These are phyloP conservation scores for Frieseomelitta varia DNA, from an alignment of 1,140 invertebrate species.

Conservation along the genomic window DNA sequence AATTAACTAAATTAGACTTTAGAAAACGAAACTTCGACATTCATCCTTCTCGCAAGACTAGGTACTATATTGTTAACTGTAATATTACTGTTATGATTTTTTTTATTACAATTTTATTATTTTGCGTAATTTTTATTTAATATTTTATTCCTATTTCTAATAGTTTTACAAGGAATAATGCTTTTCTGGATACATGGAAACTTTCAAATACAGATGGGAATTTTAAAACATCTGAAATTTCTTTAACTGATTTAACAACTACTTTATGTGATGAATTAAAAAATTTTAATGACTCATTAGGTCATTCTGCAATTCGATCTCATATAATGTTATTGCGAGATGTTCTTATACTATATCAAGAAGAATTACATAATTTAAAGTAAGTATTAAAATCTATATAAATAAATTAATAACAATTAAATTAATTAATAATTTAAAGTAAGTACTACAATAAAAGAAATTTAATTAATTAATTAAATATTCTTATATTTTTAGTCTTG, in stretches of 20 bases:
- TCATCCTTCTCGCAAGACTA: constrained; percentile 66
- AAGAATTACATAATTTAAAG: constrained; percentile 84
- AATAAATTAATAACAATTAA: too few relatives aligned
- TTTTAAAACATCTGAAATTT: constrained; percentile 85
- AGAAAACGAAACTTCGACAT: constrained; percentile 66
- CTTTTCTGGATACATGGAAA: constrained; percentile 89
- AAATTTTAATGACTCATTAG: constrained; percentile 80
- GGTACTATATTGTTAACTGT: constrained; percentile 71
- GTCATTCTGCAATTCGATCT: constrained; percentile 76
- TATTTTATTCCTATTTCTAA: constrained; percentile 24
- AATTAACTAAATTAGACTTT: constrained; percentile 65
- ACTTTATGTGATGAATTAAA: constrained; percentile 89
- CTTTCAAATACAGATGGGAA: constrained; percentile 87
- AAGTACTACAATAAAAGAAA: not conserved
- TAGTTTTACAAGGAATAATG: constrained; percentile 76
- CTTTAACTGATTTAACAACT: constrained; percentile 86
- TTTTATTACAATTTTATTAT: not conserved
- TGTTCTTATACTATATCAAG: constrained; percentile 83
- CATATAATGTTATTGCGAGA: constrained; percentile 83
- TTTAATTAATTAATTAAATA: not conserved
- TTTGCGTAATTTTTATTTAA: constrained; percentile 60
- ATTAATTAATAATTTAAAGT: not conserved
- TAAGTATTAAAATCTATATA: constrained; percentile 59
- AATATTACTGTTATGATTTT: constrained; percentile 40
- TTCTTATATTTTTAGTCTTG: constrained; percentile 75